A percentile compares a stretch with the other conserved stretches of the same genome.
Conservation (phyloP, 2,888 invertebrate genomes). For the Marasmarcha lunaedactyla region DNA sequence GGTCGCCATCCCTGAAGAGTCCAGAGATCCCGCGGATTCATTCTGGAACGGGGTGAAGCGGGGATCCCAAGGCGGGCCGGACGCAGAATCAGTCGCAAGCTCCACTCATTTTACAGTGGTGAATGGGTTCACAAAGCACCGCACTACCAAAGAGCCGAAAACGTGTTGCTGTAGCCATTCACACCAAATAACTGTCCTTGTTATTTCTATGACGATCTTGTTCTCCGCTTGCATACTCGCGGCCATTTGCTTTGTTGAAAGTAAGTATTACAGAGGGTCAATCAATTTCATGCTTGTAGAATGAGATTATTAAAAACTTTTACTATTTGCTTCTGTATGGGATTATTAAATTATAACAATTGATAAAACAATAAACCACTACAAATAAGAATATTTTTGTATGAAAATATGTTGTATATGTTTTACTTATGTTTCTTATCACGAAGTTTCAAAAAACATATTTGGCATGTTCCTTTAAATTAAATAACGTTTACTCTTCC, state of each 20-base stretch:
- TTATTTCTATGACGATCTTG: conserved; percentile 84
- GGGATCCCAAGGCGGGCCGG: conserved; percentile 62
- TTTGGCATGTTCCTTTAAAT: too few relatives aligned
- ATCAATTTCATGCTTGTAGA: neutral
- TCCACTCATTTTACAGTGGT: conserved; percentile 90
- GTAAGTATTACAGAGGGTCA: conserved; percentile 69
- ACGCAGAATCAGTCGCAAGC: conserved; percentile 82
- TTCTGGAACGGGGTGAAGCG: conserved; percentile 62
- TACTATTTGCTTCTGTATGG: too few relatives aligned
- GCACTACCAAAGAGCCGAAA: conserved; percentile 70
- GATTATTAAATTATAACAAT: too few relatives aligned
- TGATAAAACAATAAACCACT: too few relatives aligned
- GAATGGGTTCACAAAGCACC: conserved; percentile 78
- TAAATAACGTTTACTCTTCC: conserved; percentile 10
- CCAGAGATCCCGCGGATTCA: conserved; percentile 40
- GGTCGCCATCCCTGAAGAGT: conserved; percentile 53
- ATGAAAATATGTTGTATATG: too few relatives aligned
- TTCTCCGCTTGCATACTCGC: conserved; percentile 84
- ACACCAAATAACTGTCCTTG: conserved; percentile 84
- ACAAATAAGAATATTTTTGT: too few relatives aligned
- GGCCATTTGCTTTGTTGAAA: conserved; percentile 86
- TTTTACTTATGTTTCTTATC: too few relatives aligned
- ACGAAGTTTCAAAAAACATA: too few relatives aligned
- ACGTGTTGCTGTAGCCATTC: conserved; percentile 80
- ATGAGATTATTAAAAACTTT: conserved; percentile 3